Conservation (phyloP, 1,140 invertebrate species). For the Brachionus rotundiformis region DNA sequence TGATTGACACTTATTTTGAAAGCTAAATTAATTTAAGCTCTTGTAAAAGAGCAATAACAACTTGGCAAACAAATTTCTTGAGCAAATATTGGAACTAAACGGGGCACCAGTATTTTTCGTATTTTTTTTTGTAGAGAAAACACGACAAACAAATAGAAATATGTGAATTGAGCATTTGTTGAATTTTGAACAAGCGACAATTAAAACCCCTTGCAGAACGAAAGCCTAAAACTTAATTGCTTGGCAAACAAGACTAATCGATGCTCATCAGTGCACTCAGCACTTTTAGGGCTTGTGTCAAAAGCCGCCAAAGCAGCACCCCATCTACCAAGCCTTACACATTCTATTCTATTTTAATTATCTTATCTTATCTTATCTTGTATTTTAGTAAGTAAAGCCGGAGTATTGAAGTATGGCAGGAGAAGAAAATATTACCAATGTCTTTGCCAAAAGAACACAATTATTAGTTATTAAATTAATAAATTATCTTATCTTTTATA, state of each 20-base stretch:
- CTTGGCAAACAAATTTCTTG: slow-evolving; percentile 21
- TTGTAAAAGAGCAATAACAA: neutral
- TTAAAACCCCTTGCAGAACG: neutral
- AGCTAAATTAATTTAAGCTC: slow-evolving; percentile 17
- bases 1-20: slow-evolving; percentile 24
- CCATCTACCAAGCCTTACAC: too few species aligned
- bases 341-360: too few species aligned
- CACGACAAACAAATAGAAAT: slow-evolving; percentile 32
- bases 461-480: too few species aligned
- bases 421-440: too few species aligned
- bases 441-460: too few species aligned
- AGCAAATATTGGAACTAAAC: neutral
- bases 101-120: slow-evolving; percentile 16
- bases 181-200: slow-evolving; percentile 19
- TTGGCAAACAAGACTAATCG: slow-evolving; percentile 6
- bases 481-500: too few species aligned
- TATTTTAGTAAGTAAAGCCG: too few species aligned
- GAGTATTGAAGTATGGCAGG: too few species aligned
- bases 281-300: slow-evolving; percentile 13
- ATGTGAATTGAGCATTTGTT: slow-evolving; percentile 47
- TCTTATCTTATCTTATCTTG: too few species aligned
- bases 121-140: slow-evolving; percentile 23
- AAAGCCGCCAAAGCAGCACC: too few species aligned
- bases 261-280: slow-evolving; percentile 8
- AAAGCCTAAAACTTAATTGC: neutral